phyloP scores from a whole-genome alignment of 2,888 invertebrate genomes.

The Eupithecia abbreviata region DNA sequence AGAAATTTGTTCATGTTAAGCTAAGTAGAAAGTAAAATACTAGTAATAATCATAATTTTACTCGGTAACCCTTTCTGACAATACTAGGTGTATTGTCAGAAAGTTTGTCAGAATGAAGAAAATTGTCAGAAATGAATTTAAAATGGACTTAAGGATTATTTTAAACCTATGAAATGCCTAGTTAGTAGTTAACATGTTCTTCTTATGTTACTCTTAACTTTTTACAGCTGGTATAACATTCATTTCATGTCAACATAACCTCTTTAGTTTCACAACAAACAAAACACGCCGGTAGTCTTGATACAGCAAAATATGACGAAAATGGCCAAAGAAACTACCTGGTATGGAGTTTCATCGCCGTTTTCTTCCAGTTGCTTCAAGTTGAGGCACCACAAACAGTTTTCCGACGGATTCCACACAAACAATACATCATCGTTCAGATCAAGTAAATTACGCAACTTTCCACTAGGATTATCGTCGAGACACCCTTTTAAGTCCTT shows the following conservation, averaged over 20 bases:
- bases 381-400: constrained; percentile 86
- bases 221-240: not conserved
- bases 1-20: not conserved
- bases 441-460: constrained; percentile 85
- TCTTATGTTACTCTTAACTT: not conserved
- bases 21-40: not conserved
- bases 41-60: no score
- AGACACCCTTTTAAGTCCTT: constrained; percentile 83
- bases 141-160: not conserved
- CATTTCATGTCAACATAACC: constrained; percentile 41
- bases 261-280: constrained; percentile 29
- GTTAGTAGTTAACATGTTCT: not conserved
- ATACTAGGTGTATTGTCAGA: no score
- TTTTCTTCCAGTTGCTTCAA: constrained; percentile 78
- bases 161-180: not conserved
- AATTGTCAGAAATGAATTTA: not conserved
- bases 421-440: constrained; percentile 87
- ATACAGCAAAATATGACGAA: not conserved
- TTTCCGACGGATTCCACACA: constrained; percentile 86
- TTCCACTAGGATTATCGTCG: constrained; percentile 77
- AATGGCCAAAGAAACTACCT: constrained; percentile 72
- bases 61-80: no score
- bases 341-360: constrained; percentile 82
- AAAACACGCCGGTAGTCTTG: constrained; percentile 16
- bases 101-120: no score